Conservation (phyloP, 2,888 invertebrate species). For the Papilio gigon region DNA sequence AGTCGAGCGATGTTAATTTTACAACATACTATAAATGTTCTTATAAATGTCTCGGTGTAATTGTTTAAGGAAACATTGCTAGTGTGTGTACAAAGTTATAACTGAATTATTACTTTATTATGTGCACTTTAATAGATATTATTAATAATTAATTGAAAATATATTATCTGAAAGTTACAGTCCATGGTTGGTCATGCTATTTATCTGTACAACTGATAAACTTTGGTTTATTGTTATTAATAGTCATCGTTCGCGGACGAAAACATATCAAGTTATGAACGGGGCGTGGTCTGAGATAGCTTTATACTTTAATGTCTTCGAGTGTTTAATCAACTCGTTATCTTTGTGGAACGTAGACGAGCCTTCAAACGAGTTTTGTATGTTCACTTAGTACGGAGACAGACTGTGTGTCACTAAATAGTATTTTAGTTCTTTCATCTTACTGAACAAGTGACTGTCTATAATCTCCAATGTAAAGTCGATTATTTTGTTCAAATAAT, state of each 20-base stretch:
- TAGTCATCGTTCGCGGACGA: conserved; percentile 1
- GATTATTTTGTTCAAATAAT: too few relatives aligned
- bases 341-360: conserved; percentile 48
- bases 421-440: background rate
- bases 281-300: conserved; percentile 38
- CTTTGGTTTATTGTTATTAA: conserved; percentile 14
- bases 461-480: too few relatives aligned
- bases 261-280: conserved; percentile 3
- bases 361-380: conserved; percentile 43
- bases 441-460: background rate
- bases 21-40: background rate
- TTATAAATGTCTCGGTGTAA: background rate
- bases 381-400: conserved; percentile 11
- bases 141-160: background rate
- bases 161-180: conserved; percentile 16
- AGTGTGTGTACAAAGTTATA: background rate
- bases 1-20: background rate
- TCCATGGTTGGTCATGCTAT: conserved; percentile 20
- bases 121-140: too few relatives aligned
- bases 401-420: background rate
- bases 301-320: conserved; percentile 39
- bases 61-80: conserved; percentile 11
- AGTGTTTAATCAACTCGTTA: conserved; percentile 43
- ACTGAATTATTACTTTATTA: too few relatives aligned
- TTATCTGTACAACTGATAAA: conserved; percentile 16